These are phyloP conservation scores for Kradibia gibbosae DNA, from an alignment of 1,140 invertebrate genomes.

Conservation along the genomic window DNA sequence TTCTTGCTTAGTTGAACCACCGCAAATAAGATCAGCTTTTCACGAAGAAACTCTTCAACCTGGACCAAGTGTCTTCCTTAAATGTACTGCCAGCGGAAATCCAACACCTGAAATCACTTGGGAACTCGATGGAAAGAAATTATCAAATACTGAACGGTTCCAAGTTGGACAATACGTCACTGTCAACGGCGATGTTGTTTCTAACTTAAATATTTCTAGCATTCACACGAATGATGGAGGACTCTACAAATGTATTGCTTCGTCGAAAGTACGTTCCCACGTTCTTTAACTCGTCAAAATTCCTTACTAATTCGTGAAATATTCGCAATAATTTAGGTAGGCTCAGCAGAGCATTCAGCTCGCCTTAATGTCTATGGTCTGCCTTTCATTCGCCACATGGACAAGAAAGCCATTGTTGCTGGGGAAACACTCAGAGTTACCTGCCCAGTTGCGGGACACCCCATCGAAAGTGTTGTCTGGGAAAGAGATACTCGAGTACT, in stretches of 20 bases:
- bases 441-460: conserved; percentile 95
- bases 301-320: background rate
- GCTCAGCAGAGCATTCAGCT: conserved; percentile 87
- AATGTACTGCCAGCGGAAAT: conserved; percentile 88
- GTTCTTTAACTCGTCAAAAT: background rate
- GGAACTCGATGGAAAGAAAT: conserved; percentile 91
- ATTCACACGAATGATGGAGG: conserved; percentile 95
- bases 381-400: conserved; percentile 91
- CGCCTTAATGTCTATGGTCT: conserved; percentile 93
- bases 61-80: conserved; percentile 87
- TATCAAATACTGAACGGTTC: conserved; percentile 84
- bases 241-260: conserved; percentile 91
- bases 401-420: conserved; percentile 94
- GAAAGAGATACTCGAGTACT: conserved; percentile 86
- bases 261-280: conserved; percentile 80
- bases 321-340: conserved; percentile 77
- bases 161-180: conserved; percentile 92
- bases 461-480: conserved; percentile 94
- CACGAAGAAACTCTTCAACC: conserved; percentile 89
- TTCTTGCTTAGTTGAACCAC: conserved; percentile 82
- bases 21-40: conserved; percentile 89
- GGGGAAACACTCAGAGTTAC: conserved; percentile 90
- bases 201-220: conserved; percentile 93
- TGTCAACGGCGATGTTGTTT: conserved; percentile 92
- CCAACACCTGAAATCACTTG: conserved; percentile 95